Base-by-base conservation (phyloP, 2,113 vertebrate genomes). In the Accipiter virgatus region DNA sequence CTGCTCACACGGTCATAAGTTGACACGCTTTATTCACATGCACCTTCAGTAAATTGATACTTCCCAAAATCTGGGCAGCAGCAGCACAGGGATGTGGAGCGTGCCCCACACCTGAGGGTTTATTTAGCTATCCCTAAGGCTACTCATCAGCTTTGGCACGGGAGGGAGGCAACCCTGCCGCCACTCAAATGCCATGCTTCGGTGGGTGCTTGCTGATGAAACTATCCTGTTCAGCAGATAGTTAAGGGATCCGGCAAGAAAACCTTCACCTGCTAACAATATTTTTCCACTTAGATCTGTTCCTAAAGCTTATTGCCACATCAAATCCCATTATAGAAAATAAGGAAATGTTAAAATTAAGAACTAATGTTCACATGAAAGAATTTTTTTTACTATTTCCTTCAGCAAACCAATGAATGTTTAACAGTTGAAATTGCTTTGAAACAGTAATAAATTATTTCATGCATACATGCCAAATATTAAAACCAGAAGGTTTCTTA, bases 341-440 rank as follows among this genome's bases (percentile, higher is more conserved):
- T 94, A 96, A 97, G 97, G 97, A 98, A 98, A 98, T 97, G 97
- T 97, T 97, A 96, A 97, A 98, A 98, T 97, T 97, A 98, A 97
- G 97, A 97, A 93, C 97, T 96, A 98, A 97, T 97, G 97, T 97
- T 98, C 96, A 95, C 96, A 97, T 97, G 96, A 97, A 98, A 98
- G 95, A 79, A 63, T 88, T 94, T 96, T 93, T 95, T 96, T 95
- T 97, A 93, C 95, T 80, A 66, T 97, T 97, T 97, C 97, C 97
- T 97, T 97, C 88, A 97, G 95, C 88, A 97, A 97, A 96, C 97
- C 97, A 97, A 95, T 95, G 97, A 97, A 98, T 93, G 97, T 97
- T 97, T 95, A 96, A 95, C 95, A 95, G 97, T 97, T 86, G 77
- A 97, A 97, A 97, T 94, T 84, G 80, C 97, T 98, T 98, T 97